Evolutionary conservation across 2,113 vertebrate species (phyloP).

Genomic region (Nannospalax galili): DNA sequence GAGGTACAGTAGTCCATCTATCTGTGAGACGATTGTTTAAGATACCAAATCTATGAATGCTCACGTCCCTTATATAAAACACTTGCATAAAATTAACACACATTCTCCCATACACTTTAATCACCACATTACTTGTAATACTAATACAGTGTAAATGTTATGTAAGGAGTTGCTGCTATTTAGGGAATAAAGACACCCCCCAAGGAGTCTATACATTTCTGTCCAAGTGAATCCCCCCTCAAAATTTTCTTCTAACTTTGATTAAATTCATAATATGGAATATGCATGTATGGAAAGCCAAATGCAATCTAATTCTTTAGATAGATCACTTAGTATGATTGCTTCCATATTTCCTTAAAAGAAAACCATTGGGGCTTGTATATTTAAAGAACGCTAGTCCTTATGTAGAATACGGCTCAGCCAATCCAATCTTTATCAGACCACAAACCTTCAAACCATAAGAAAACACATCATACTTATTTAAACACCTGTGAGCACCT

Average conservation of each 20-base stretch:
- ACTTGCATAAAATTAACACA: not conserved
- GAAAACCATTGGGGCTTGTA: not conserved
- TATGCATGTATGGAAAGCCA: not conserved
- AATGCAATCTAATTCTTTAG: not conserved
- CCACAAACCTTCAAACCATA: not conserved
- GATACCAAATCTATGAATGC: not conserved
- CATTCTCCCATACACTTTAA: not conserved
- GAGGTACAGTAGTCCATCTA: not conserved
- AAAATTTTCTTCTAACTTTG: not conserved
- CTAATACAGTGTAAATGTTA: not conserved
- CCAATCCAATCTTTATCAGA: not conserved
- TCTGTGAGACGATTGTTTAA: not conserved
- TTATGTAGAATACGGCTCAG: not conserved
- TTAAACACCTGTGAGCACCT: constrained; percentile 12
- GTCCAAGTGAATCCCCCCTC: not conserved
- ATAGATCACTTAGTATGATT: not conserved
- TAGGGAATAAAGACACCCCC: not conserved
- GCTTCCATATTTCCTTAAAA: not conserved
- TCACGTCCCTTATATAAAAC: not conserved
- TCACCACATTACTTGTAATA: not conserved
- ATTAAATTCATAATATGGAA: not conserved
- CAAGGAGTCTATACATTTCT: not conserved
- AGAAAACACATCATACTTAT: not conserved
- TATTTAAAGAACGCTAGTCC: not conserved
- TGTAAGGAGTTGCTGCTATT: not conserved